Evolutionary conservation across 2,797 vertebrate genomes (phyloP), one percentile per base, ranked within the genome.

Genomic region (Danio kyathit): DNA sequence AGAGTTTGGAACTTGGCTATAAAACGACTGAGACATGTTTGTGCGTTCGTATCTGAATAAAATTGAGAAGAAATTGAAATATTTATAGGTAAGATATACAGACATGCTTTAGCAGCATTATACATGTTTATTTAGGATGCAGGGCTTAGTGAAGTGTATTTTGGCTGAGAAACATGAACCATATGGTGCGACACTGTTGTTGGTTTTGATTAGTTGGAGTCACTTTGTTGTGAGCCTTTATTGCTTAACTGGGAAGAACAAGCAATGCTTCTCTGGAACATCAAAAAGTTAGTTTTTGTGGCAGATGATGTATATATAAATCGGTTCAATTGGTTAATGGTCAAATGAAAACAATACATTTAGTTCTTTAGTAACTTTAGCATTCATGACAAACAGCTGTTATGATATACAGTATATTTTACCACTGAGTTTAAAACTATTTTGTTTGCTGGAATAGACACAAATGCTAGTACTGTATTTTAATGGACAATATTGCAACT

Each of bases 31-130:
- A 38, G n/a, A 65, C 12, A 19, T 65, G 16, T 52, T 76, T 16
- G 29, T 63, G 14, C 49, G 16, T 56, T 63, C 16, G 8, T 59
- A n/a, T 16, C 51, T 41, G 12, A 64, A 52, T 41, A 19, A 51
- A 17, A 65, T 48, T 5, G 38, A 61, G 56, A 61, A 9, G 21
- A 38, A 38, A 59, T 74, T 40, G 40, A 59, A 74, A 59, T 81
- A 67, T 81, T 48, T 57, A 49, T 52, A 29, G 43, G 21, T 52
- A 40, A 41, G 40, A 65, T 44, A 74, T 4, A 74, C 61, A 75
- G 54, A 81, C 16, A 48, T 80, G 69, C 65, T 80, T 73, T 65
- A 48, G 60, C 49, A 12, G 43, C 41, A 19, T 49, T 78, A 59
- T 59, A 66, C 52, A 72, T n/a, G 76, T 63, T 41, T 48, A 44